Conservation (phyloP, 2,888 invertebrate genomes). For the Melanophora roralis region DNA sequence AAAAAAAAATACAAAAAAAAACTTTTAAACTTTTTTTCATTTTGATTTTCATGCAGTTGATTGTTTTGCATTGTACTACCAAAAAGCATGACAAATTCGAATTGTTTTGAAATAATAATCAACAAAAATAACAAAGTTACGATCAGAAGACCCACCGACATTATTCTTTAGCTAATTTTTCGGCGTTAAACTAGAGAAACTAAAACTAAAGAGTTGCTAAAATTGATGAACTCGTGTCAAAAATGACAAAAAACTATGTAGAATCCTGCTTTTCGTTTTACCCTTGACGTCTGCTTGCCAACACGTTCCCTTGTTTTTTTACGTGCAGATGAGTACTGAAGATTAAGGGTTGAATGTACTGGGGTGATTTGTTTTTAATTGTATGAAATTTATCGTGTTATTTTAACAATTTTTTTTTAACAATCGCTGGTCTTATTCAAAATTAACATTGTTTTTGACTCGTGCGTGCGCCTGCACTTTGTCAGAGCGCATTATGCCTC, state of each 20-base stretch:
- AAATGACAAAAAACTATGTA: constrained; percentile 50
- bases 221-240: constrained; percentile 72
- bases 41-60: background rate
- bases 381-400: background rate
- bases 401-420: background rate
- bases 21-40: background rate
- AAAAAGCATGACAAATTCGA: constrained; percentile 68
- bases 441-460: constrained; percentile 7
- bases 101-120: constrained; percentile 62
- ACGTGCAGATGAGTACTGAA: background rate
- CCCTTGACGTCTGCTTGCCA: background rate
- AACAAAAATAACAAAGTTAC: background rate
- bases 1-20: constrained; percentile 2
- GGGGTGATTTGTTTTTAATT: background rate
- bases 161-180: background rate
- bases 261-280: background rate
- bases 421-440: constrained; percentile 22
- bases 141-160: background rate
- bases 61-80: constrained; percentile 33
- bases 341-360: constrained; percentile 27
- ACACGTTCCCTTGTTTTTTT: background rate
- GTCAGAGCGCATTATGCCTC: constrained; percentile 25
- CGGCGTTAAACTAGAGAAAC: constrained; percentile 12
- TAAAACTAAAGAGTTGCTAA: constrained; percentile 9
- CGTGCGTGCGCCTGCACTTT: constrained; percentile 42